Conservation (phyloP, 2,797 vertebrate species). For the Aeoliscus strigatus region DNA sequence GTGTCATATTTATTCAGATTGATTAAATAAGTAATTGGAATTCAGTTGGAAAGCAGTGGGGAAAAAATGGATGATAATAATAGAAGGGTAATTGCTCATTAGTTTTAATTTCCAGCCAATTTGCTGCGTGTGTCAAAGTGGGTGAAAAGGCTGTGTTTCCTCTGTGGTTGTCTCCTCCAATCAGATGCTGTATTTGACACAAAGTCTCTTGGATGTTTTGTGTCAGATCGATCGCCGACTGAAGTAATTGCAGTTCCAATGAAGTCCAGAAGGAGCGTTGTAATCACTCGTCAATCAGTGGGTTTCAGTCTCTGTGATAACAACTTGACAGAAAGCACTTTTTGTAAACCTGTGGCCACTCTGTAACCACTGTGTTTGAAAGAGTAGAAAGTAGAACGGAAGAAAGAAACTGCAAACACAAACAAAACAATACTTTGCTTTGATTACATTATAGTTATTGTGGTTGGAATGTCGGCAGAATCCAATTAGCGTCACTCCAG, state of each 20-base stretch:
- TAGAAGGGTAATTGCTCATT: constrained; percentile 68
- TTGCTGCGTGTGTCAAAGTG: constrained; percentile 53
- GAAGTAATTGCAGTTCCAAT: constrained; percentile 46
- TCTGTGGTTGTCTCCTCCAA: constrained; percentile 45
- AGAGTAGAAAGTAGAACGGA: no score
- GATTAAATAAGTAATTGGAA: constrained; percentile 55
- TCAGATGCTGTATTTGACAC: constrained; percentile 45
- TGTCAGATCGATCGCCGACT: constrained; percentile 34
- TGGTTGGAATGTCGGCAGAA: no score
- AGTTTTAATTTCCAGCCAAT: constrained; percentile 67
- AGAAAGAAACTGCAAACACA: no score
- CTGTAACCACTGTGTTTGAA: no score
- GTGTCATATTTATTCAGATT: constrained; percentile 49
- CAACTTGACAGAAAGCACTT: no score
- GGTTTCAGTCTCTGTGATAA: constrained; percentile 9
- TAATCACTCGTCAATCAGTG: constrained; percentile 29
- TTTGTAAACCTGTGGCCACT: no score
- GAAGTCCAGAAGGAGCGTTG: constrained; percentile 26
- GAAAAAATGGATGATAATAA: constrained; percentile 56
- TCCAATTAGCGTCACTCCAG: no score
- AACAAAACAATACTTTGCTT: no score
- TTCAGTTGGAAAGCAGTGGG: constrained; percentile 43
- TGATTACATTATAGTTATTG: no score
- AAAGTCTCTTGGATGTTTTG: constrained; percentile 33
- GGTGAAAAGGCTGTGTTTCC: constrained; percentile 51